Conservation (phyloP, 2,888 invertebrate species). For the Caenorhabditis angaria region DNA sequence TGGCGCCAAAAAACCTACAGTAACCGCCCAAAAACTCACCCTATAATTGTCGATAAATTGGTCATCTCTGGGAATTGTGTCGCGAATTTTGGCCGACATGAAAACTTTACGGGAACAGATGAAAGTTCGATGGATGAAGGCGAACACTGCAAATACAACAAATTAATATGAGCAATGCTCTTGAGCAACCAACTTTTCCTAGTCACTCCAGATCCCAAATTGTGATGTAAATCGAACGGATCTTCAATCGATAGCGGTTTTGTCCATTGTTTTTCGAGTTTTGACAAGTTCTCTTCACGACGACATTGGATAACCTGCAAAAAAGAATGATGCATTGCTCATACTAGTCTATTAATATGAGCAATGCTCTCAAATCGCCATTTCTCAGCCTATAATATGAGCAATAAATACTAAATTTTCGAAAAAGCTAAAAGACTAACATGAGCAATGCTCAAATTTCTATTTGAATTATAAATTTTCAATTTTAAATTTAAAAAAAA, state of each 20-base stretch:
- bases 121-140: conserved; percentile 42
- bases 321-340: too few species aligned
- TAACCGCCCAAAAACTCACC: not conserved
- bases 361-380: too few species aligned
- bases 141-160: conserved; percentile 48
- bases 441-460: too few species aligned
- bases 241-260: conserved; percentile 78
- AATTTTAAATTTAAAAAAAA: too few species aligned
- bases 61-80: not conserved
- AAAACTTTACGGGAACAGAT: conserved; percentile 42
- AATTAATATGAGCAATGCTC: not conserved
- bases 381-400: too few species aligned
- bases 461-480: too few species aligned
- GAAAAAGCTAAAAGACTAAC: too few species aligned
- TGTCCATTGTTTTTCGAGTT: conserved; percentile 76
- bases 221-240: conserved; percentile 78
- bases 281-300: conserved; percentile 70
- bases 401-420: too few species aligned
- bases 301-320: conserved; percentile 56
- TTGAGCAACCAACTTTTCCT: conserved; percentile 28
- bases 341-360: too few species aligned
- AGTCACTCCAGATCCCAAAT: conserved; percentile 76
- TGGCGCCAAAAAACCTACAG: too few species aligned
- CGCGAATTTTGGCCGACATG: conserved; percentile 22
- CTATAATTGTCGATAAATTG: conserved; percentile 7